Evolutionary conservation across 2,888 invertebrate species (phyloP), one percentile per base, ranked within the genome.

Genomic region (Neoaliturus tenellus): DNA sequence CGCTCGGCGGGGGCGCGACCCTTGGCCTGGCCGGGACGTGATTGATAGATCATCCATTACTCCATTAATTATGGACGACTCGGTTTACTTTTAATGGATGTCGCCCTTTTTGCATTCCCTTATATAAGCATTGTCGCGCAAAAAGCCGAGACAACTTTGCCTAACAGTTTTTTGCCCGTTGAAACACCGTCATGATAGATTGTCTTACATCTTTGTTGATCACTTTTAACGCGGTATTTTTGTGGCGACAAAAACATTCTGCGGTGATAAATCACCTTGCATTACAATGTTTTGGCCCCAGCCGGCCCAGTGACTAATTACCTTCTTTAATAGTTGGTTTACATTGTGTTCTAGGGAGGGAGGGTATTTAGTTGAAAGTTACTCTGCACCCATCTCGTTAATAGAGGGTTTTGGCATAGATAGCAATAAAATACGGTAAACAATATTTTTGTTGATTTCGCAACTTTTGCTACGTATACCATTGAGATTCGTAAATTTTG

Each of bases 41-140:
- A 78, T 78, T 78, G 78, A 78, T 78, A 78, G 78, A 51, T 78
- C 78, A 78, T 78, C 78, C 78, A 78, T 78, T 78, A 78, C 55
- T 51, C 25, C 78, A 78, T 78, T 78, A 78, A 78, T 78, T 78
- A 78, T 78, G 78, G 78, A 78, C 20, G 78, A 55, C 55, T 23
- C 51, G 55, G 78, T 51, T 78, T 78, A 78, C 78, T 78, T 78
- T 55, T 78, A 78, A 78, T 78, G 78, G 78, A 78, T 78, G 78
- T 78, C 48, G 75, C 75, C n/a, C 55, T 33, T 55, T 78, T 78
- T 78, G 51, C 55, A 35, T 55, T 48, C n/a, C 10, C 75, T 48
- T 48, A 55, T 78, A 78, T 55, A 78, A 55, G 78, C 78, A 75
- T 75, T 75, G 75, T 75, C 28, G 17, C 28, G 28, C 75, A 75